A percentile compares a stretch with the other conserved stretches of the same genome.
phyloP scores from a whole-genome alignment of 2,113 vertebrate species.

The Siphamia tubifer region DNA sequence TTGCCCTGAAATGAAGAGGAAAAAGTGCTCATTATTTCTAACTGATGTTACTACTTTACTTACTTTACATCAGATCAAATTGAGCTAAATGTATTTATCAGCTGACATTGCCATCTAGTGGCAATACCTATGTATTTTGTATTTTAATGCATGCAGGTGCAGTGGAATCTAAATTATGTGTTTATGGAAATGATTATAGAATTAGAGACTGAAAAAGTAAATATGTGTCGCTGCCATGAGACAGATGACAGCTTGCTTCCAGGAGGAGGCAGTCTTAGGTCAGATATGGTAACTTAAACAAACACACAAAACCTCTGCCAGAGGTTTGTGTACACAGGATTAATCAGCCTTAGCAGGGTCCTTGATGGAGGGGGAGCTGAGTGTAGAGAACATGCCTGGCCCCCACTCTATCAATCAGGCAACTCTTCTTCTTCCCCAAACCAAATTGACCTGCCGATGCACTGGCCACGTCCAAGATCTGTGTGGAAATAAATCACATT shows the following conservation, averaged over 20 bases:
- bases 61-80: too few species aligned
- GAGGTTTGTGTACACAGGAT: conserved; percentile 35
- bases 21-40: too few species aligned
- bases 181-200: too few species aligned
- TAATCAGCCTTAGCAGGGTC: conserved; percentile 53
- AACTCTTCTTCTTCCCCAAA: conserved; percentile 47
- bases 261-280: conserved; percentile 47
- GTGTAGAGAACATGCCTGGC: conserved; percentile 42
- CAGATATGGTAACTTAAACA: conserved; percentile 2
- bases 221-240: not conserved
- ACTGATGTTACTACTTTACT: too few species aligned
- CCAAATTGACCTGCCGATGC: conserved; percentile 69
- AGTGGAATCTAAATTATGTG: too few species aligned
- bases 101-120: conserved; percentile 60
- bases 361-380: conserved; percentile 53
- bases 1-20: too few species aligned
- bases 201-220: too few species aligned
- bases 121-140: not conserved
- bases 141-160: not conserved
- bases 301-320: conserved; percentile 7
- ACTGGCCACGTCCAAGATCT: conserved; percentile 36
- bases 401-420: conserved; percentile 65
- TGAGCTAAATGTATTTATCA: not conserved
- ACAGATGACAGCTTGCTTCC: conserved; percentile 22
- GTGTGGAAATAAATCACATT: conserved; percentile 69